These are phyloP conservation scores for Tachyglossus aculeatus DNA, from an alignment of 2,797 vertebrate species.

Conservation along the genomic window DNA sequence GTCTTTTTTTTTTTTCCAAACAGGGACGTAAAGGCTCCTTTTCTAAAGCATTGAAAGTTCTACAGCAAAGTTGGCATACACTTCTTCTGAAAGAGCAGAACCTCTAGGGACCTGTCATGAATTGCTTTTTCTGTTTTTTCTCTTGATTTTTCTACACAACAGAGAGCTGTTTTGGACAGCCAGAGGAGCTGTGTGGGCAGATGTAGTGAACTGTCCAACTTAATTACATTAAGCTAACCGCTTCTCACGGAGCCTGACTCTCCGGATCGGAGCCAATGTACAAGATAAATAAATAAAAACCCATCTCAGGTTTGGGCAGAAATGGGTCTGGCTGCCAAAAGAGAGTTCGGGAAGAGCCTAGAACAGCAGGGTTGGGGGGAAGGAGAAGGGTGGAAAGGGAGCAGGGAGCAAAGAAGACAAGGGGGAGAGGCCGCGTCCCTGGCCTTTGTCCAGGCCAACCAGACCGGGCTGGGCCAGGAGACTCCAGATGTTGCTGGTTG, in stretches of 20 bases:
- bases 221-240: slow-evolving; percentile 1
- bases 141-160: not conserved
- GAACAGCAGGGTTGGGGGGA: not conserved
- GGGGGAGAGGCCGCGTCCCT: no score
- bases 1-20: no score
- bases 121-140: not conserved
- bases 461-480: no score
- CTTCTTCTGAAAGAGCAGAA: slow-evolving; percentile 20
- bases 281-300: not conserved
- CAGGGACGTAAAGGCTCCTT: no score
- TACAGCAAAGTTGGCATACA: slow-evolving; percentile 21
- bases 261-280: not conserved
- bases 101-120: not conserved
- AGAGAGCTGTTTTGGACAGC: slow-evolving; percentile 16
- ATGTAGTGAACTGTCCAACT: slow-evolving; percentile 20
- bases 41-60: not conserved
- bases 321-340: not conserved
- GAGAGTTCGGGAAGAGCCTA: not conserved
- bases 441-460: no score
- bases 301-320: not conserved
- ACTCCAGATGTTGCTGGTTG: no score
- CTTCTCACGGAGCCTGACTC: not conserved
- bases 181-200: slow-evolving; percentile 18
- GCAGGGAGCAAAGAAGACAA: no score
- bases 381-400: no score